Conservation (phyloP, 1,140 invertebrate genomes). For the Dreissena polymorpha region DNA sequence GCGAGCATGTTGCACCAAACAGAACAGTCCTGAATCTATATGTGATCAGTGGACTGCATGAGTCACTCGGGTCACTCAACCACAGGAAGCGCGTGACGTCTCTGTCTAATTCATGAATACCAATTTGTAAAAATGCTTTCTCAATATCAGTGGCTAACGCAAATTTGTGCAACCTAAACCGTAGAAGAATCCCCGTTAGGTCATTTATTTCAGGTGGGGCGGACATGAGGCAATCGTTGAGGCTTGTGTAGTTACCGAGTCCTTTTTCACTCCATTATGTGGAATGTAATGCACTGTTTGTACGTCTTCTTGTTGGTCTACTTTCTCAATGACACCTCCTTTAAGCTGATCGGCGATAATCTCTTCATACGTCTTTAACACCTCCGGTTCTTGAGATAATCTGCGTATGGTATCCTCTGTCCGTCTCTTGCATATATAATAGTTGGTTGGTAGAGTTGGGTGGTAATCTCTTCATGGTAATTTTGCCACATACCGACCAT, state of each 20-base stretch:
- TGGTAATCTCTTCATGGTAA: conserved; percentile 29
- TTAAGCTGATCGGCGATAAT: conserved; percentile 13
- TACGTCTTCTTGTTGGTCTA: neutral
- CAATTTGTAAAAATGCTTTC: conserved; percentile 26
- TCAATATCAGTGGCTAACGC: conserved; percentile 34
- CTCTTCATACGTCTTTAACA: conserved; percentile 18
- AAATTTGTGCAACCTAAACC: conserved; percentile 2
- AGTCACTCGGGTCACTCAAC: conserved; percentile 20
- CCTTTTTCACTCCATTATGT: conserved; percentile 34
- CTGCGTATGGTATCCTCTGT: conserved; percentile 5
- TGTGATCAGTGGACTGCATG: conserved; percentile 4
- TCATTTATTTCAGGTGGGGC: neutral
- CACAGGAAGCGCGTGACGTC: conserved; percentile 32
- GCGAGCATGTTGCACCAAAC: conserved; percentile 18
- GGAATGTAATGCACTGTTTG: conserved; percentile 28
- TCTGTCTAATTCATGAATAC: conserved; percentile 5
- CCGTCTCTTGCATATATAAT: conserved; percentile 6
- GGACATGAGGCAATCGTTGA: neutral
- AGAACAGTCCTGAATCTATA: conserved; percentile 21
- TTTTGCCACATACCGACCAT: conserved; percentile 18
- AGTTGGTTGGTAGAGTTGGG: conserved; percentile 19
- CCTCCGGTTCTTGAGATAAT: neutral
- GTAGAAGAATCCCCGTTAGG: neutral
- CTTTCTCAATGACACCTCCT: conserved; percentile 18
- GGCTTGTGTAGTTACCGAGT: conserved; percentile 22